Evolutionary conservation across 2,113 vertebrate species (phyloP).

Genomic region (Microcebus lehilahytsara): DNA sequence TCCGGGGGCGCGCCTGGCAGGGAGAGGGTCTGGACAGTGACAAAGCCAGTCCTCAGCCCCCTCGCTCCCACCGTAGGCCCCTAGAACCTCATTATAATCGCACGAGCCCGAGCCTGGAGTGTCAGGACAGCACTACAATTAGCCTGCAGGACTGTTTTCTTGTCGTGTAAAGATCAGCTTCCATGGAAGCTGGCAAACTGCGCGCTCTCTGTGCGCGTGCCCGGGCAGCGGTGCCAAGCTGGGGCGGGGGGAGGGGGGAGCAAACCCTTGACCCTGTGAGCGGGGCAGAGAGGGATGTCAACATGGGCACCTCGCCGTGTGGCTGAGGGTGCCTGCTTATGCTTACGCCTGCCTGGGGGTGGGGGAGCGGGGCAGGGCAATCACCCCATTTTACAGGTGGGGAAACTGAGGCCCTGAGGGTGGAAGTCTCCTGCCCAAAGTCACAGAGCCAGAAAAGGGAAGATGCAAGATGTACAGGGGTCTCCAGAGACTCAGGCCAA

Average conservation of each 20-base stretch:
- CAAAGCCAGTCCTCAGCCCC: not conserved
- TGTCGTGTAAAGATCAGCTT: conserved; percentile 38
- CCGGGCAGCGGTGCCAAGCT: not conserved
- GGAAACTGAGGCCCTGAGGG: conserved; percentile 14
- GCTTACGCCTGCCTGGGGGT: not conserved
- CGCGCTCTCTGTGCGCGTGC: rapidly evolving
- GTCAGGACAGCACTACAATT: conserved; percentile 46
- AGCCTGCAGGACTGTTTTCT: conserved; percentile 54
- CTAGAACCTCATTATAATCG: conserved; percentile 42
- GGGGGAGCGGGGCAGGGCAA: not conserved
- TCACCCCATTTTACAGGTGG: not conserved
- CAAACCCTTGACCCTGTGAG: not conserved
- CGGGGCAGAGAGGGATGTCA: too few species aligned
- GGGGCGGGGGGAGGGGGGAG: not conserved
- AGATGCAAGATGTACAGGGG: not conserved
- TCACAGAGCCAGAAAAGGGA: not conserved
- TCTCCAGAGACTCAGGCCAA: not conserved
- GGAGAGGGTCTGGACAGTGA: not conserved
- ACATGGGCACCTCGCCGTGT: not conserved
- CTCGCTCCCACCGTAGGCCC: not conserved
- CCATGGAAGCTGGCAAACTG: not conserved
- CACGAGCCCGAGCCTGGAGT: not conserved
- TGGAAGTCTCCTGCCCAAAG: not conserved
- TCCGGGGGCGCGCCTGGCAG: not conserved
- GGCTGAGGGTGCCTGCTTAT: not conserved